Percentiles rank a stretch among this genome's conserved stretches.
These are phyloP conservation scores for Allophyes oxyacanthae DNA, from an alignment of 2,888 invertebrate species.

Conservation along the genomic window DNA sequence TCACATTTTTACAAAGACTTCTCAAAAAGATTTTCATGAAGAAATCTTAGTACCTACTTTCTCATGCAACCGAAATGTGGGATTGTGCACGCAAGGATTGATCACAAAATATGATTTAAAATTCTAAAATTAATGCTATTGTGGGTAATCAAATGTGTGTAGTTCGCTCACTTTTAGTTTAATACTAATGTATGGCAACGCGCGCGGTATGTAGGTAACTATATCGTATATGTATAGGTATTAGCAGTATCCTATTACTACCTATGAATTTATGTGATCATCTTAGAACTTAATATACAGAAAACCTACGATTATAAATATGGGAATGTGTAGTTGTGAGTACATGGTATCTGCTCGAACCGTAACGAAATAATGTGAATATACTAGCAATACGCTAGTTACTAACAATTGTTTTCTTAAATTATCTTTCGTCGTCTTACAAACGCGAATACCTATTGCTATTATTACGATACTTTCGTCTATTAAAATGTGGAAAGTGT, in stretches of 20 bases:
- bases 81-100: constrained; percentile 31
- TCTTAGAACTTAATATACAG: constrained; percentile 77
- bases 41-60: constrained; percentile 35
- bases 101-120: constrained; percentile 38
- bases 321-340: constrained; percentile 75
- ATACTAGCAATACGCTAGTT: too few relatives aligned
- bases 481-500: constrained; percentile 73
- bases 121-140: constrained; percentile 37
- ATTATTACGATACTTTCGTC: constrained; percentile 53
- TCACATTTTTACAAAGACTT: constrained; percentile 57
- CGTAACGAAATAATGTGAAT: constrained; percentile 37
- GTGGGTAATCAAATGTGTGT: constrained; percentile 41
- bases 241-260: constrained; percentile 58
- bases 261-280: constrained; percentile 65
- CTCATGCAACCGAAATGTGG: constrained; percentile 30
- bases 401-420: constrained; percentile 40
- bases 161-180: constrained; percentile 44
- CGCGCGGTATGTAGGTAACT: constrained; percentile 83
- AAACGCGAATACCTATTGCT: constrained; percentile 64
- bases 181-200: constrained; percentile 82
- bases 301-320: constrained; percentile 68
- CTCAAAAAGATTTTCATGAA: constrained; percentile 13
- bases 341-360: constrained; percentile 47
- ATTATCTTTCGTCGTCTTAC: constrained; percentile 56
- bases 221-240: constrained; percentile 70